phyloP scores from a whole-genome alignment of 1,140 invertebrate genomes.

The Sycophaga agraensis region DNA sequence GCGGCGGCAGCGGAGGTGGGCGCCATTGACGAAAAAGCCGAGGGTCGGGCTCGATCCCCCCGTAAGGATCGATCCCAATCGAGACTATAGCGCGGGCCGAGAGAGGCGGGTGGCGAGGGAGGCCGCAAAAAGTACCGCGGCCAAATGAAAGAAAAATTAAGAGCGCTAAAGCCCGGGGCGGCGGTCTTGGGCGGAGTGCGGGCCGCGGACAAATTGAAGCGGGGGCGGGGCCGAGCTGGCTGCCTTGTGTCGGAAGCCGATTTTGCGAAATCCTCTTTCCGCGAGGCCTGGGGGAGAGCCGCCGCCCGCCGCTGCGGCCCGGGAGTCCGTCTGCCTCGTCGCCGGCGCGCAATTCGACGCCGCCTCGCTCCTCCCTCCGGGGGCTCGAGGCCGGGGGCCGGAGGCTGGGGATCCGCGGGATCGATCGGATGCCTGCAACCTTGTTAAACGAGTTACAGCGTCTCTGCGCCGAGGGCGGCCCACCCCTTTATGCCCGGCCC shows the following conservation, averaged over 20 bases:
- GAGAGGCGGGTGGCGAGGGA: background rate
- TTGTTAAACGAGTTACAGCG: conserved; percentile 26
- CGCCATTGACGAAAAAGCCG: no score
- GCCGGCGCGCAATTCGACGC: conserved; percentile 10
- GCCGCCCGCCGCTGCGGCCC: no score
- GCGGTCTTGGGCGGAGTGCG: background rate
- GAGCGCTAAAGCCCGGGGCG: background rate
- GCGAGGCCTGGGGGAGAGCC: background rate
- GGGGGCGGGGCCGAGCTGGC: conserved; percentile 1
- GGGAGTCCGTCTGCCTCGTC: conserved; percentile 2
- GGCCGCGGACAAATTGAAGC: conserved; percentile 20
- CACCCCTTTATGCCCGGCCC: background rate
- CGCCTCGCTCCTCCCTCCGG: background rate
- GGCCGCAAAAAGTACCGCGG: background rate
- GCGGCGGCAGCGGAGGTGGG: no score
- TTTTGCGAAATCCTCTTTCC: conserved; percentile 37
- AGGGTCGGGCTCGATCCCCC: no score
- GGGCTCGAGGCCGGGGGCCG: no score
- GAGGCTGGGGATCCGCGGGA: no score
- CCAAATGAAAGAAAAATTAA: conserved; percentile 11
- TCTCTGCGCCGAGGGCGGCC: background rate
- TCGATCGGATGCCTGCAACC: conserved; percentile 24
- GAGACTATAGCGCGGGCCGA: background rate
- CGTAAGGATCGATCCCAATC: background rate
- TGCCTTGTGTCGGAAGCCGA: conserved; percentile 21